phyloP scores from a whole-genome alignment of 2,797 vertebrate species.

The Morus bassanus region DNA sequence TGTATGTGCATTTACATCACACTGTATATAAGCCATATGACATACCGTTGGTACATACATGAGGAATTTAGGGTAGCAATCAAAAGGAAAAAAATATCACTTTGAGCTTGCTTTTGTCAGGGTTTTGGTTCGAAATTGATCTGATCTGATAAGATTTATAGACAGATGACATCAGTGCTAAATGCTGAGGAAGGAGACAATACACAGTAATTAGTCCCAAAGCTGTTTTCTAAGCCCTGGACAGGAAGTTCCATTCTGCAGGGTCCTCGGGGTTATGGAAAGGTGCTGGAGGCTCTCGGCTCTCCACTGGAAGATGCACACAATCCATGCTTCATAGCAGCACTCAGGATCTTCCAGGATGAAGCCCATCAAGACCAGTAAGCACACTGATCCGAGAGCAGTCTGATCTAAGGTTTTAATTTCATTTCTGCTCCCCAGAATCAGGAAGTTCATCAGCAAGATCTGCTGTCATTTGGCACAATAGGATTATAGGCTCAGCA shows the following conservation, averaged over 20 bases:
- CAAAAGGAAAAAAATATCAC: not conserved
- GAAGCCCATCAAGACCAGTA: conserved; percentile 28
- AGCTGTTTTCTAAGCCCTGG: conserved; percentile 53
- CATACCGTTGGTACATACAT: not conserved
- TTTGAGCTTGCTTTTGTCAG: conserved; percentile 51
- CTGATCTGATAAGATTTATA: conserved; percentile 52
- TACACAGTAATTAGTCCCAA: conserved; percentile 61
- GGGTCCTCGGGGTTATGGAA: not conserved
- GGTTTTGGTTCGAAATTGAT: conserved; percentile 58
- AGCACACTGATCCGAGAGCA: conserved; percentile 13
- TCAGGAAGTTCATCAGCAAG: conserved; percentile 72
- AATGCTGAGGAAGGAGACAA: conserved; percentile 64
- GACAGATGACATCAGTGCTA: conserved; percentile 62
- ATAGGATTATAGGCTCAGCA: conserved; percentile 70
- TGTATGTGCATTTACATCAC: fast-evolving
- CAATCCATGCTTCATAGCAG: not conserved
- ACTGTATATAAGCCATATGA: not conserved
- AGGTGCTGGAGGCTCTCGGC: not conserved
- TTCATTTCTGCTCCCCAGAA: conserved; percentile 70
- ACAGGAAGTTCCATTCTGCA: not conserved
- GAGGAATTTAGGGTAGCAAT: not conserved
- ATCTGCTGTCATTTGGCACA: conserved; percentile 68
- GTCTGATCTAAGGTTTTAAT: conserved; percentile 68
- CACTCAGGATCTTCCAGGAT: not conserved
- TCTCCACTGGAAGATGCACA: not conserved